Conservation (phyloP, 2,113 vertebrate species). For the Romanogobio albipinnatus region DNA sequence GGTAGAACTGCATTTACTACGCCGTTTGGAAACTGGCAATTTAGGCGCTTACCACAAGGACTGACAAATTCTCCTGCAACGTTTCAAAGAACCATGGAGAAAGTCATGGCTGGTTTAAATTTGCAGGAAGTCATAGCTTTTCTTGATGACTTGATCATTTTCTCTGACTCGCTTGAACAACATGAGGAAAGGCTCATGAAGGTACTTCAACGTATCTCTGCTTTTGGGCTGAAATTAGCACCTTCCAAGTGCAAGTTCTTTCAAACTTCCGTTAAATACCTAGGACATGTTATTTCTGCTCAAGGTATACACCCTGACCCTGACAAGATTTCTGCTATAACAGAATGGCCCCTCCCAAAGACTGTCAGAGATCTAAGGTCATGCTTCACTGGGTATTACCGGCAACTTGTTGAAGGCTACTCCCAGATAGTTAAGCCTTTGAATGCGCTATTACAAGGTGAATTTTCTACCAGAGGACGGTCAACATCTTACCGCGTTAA, state of each 20-base stretch:
- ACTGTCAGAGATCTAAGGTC: slow-evolving; percentile 34
- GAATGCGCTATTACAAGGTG: slow-evolving; percentile 54
- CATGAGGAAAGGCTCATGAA: background rate
- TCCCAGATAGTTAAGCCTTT: slow-evolving; percentile 43
- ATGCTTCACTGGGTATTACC: slow-evolving; percentile 47
- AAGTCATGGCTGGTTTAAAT: slow-evolving; percentile 50
- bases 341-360: slow-evolving; percentile 32
- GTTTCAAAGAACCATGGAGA: slow-evolving; percentile 58
- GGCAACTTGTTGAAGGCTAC: slow-evolving; percentile 31
- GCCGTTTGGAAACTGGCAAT: slow-evolving; percentile 53
- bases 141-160: slow-evolving; percentile 40
- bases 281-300: slow-evolving; percentile 54
- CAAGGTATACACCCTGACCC: slow-evolving; percentile 44
- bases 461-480: slow-evolving; percentile 24
- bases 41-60: slow-evolving; percentile 31
- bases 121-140: slow-evolving; percentile 52
- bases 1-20: slow-evolving; percentile 50
- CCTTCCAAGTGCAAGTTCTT: slow-evolving; percentile 55
- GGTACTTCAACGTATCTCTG: slow-evolving; percentile 25
- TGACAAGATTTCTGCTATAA: slow-evolving; percentile 44
- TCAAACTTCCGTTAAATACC: slow-evolving; percentile 43
- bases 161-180: background rate
- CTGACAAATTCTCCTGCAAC: slow-evolving; percentile 43
- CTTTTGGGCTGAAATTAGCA: slow-evolving; percentile 49
- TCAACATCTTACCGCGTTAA: no score